A percentile compares a stretch with the other conserved stretches of the same genome.
Conservation (phyloP, 1,140 invertebrate species). For the Drosophila tani region DNA sequence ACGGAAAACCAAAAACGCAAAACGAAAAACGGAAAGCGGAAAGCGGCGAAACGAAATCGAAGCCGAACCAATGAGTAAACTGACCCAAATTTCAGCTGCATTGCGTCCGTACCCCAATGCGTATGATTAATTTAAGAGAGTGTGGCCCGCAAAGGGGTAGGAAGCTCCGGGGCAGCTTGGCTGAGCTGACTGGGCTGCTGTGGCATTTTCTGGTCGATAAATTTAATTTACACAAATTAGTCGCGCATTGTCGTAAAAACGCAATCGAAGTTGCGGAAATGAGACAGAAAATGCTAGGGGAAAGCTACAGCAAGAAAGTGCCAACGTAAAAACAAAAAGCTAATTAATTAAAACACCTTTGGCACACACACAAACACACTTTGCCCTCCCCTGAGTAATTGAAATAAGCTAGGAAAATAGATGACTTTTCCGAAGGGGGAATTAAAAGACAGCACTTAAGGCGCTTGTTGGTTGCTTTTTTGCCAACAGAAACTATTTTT, state of each 20-base stretch:
- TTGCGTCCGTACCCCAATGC: slow-evolving; percentile 47
- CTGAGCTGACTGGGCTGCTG: slow-evolving; percentile 56
- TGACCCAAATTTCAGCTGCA: slow-evolving; percentile 61
- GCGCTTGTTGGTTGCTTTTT: slow-evolving; percentile 9
- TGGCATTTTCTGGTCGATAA: slow-evolving; percentile 81
- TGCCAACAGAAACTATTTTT: not conserved
- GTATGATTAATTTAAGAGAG: slow-evolving; percentile 78
- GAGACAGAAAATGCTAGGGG: slow-evolving; percentile 32
- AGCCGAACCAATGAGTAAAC: slow-evolving; percentile 22
- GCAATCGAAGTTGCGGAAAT: slow-evolving; percentile 57
- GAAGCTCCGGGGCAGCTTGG: not conserved
- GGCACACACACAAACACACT: slow-evolving; percentile 8
- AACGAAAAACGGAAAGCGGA: slow-evolving; percentile 5
- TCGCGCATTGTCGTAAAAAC: slow-evolving; percentile 81
- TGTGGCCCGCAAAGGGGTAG: slow-evolving; percentile 3
- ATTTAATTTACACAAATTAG: slow-evolving; percentile 84
- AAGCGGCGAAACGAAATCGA: slow-evolving; percentile 34
- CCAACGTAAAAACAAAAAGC: slow-evolving; percentile 77
- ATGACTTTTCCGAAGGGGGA: slow-evolving; percentile 23
- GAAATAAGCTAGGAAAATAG: slow-evolving; percentile 40
- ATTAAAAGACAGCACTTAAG: slow-evolving; percentile 13
- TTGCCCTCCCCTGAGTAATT: slow-evolving; percentile 11
- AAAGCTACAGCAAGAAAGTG: slow-evolving; percentile 50
- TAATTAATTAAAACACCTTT: slow-evolving; percentile 83
- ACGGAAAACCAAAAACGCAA: not conserved